A percentile compares a stretch with the other conserved stretches of the same genome.
phyloP scores from a whole-genome alignment of 2,888 invertebrate species.

The Rotaria sp. region DNA sequence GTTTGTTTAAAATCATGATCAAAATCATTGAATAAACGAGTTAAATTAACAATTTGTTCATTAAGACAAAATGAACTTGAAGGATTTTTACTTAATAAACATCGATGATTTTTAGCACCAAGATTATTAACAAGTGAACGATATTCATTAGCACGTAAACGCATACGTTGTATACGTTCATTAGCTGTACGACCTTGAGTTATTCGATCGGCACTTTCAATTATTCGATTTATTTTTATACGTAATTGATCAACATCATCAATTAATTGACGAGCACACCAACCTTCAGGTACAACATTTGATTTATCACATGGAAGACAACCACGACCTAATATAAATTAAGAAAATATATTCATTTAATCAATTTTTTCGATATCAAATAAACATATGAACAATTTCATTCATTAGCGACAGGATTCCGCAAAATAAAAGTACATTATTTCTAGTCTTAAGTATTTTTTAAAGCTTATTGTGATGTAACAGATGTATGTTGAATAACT shows the following conservation, averaged over 20 bases:
- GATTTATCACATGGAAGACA: slow-evolving; percentile 29
- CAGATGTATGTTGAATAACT: no score
- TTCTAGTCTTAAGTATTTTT: no score
- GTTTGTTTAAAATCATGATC: slow-evolving; percentile 44
- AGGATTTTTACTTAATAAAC: background rate
- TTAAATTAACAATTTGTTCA: background rate
- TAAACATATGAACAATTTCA: no score
- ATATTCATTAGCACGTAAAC: slow-evolving; percentile 18
- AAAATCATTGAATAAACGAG: slow-evolving; percentile 42
- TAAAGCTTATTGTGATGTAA: no score
- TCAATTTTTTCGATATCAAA: no score
- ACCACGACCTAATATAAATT: background rate
- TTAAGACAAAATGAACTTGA: slow-evolving; percentile 2
- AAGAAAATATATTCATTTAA: background rate
- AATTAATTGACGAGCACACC: slow-evolving; percentile 25
- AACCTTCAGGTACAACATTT: slow-evolving; percentile 24
- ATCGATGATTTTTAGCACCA: background rate
- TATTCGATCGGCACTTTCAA: slow-evolving; percentile 23
- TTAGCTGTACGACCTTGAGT: background rate
- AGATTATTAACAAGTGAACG: background rate
- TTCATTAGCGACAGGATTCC: no score
- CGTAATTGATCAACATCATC: slow-evolving; percentile 31
- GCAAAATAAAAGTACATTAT: no score
- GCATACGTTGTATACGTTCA: slow-evolving; percentile 9
- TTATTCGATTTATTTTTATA: background rate